Conservation (phyloP, 1,140 invertebrate genomes). For the Drosophila mojavensis region DNA sequence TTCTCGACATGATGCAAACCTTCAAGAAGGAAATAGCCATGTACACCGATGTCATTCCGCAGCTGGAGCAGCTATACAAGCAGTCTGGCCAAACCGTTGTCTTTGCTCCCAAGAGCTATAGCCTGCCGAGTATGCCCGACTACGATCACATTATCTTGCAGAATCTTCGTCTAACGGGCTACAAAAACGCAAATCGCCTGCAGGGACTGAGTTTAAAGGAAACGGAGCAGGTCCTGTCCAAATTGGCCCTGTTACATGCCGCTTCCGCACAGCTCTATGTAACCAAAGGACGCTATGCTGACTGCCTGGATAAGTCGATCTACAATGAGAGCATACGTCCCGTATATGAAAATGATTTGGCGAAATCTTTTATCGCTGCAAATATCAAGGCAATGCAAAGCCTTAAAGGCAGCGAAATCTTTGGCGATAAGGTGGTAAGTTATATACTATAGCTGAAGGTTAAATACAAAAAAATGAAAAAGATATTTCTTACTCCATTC, state of each 20-base stretch:
- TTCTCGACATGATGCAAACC: slow-evolving; percentile 24
- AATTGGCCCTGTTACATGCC: slow-evolving; percentile 86
- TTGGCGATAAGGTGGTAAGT: slow-evolving; percentile 56
- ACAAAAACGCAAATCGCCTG: slow-evolving; percentile 84
- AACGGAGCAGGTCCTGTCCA: slow-evolving; percentile 84
- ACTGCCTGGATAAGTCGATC: slow-evolving; percentile 27
- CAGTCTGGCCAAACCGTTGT: slow-evolving; percentile 46
- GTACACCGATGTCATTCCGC: slow-evolving; percentile 49
- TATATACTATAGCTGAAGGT: slow-evolving; percentile 23
- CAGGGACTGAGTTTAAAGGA: slow-evolving; percentile 85
- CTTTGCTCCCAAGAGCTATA: slow-evolving; percentile 42
- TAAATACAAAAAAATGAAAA: background rate
- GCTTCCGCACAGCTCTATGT: slow-evolving; percentile 76
- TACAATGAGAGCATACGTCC: slow-evolving; percentile 17
- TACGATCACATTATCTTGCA: slow-evolving; percentile 41
- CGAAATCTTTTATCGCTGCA: slow-evolving; percentile 7
- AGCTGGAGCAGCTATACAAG: slow-evolving; percentile 58
- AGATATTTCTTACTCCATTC: background rate
- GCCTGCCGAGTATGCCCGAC: slow-evolving; percentile 4
- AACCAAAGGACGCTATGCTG: slow-evolving; percentile 25
- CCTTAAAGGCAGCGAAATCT: slow-evolving; percentile 27
- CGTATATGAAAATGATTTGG: slow-evolving; percentile 5
- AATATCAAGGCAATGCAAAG: background rate
- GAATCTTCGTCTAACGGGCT: slow-evolving; percentile 42
- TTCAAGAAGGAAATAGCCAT: slow-evolving; percentile 49